phyloP scores from a whole-genome alignment of 2,888 invertebrate species.

The Phortica okadai region DNA sequence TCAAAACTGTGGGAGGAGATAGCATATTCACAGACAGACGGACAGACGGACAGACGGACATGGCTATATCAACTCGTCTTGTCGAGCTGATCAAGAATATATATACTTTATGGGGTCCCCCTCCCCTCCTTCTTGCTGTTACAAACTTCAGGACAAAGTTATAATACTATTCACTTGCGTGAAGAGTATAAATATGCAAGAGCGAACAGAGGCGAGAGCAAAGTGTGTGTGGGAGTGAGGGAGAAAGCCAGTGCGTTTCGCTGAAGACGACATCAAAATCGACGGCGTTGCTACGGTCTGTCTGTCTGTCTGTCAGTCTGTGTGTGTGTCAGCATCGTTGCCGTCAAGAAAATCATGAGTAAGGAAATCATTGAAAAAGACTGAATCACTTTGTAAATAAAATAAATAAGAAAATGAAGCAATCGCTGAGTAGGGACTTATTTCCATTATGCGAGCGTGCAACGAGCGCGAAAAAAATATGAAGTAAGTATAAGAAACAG shows the following conservation, averaged over 20 bases:
- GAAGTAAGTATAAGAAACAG: neutral
- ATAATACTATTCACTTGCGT: no score
- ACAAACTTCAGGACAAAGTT: no score
- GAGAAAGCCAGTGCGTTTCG: neutral
- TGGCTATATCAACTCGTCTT: no score
- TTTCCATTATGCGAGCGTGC: conserved; percentile 17
- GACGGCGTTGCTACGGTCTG: neutral
- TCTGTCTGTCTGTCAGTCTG: no score
- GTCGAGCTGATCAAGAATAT: no score
- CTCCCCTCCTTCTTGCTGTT: no score
- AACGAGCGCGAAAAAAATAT: conserved; percentile 1
- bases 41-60: no score
- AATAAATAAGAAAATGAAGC: conserved; percentile 46
- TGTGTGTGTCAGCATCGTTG: neutral
- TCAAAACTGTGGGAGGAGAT: no score
- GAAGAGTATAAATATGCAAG: conserved; percentile 20
- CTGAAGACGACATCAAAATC: neutral
- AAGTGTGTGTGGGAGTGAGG: neutral
- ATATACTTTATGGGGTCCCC: no score
- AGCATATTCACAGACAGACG: no score
- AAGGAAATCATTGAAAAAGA: conserved; percentile 24
- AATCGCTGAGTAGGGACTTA: conserved; percentile 37
- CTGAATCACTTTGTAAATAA: conserved; percentile 26
- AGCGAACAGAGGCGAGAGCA: neutral
- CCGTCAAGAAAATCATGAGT: neutral